Base-by-base conservation (phyloP, 2,113 vertebrate genomes). In the Cynopterus brachyotis region DNA sequence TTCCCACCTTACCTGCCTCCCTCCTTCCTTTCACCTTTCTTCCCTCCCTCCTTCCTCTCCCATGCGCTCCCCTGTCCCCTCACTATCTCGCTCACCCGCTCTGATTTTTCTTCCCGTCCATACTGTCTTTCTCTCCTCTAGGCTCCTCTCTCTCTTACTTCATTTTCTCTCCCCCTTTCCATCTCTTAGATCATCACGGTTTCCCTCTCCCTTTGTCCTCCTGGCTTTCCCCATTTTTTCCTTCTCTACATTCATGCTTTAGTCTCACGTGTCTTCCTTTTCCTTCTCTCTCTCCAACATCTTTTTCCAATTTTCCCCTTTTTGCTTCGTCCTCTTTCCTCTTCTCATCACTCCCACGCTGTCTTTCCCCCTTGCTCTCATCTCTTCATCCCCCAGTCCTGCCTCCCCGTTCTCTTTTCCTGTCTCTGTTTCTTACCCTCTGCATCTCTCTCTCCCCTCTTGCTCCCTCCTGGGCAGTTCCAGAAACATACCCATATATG, bases 401-500 rank as follows among this genome's bases (percentile, higher is more conserved):
- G 20, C 62, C 81, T 78, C 57, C 30, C 20, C 15, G 1, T 60
- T n/a, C 70, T 53, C 82, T 12, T 10, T 35, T 26, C 57, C 75
- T 6, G 8, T n/a, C 45, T 53, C 84, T 66, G 16, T 60, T 47
- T 40, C 37, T 66, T 1, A 37, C 50, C 60, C 69, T 62, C 81
- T 79, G 62, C 80, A 6, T 89, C 90, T 87, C 78, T 87, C 78
- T 62, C 91, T 81, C 76, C 94, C 88, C 91, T 83, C 96, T 80
- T 17, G 0, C 90, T 92, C 94, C 92, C 91, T 89, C 94, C 85
- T 97, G 97, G 98, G 98, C 76, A 87, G 97, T 97, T 98, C 97
- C 98, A 99, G 98, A 98, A 98, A 98, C 98, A 98, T 98, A 96
- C 79, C 99, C 99, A 98, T 99, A 99, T 99, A 99, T 98, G 99